These are phyloP conservation scores for Limanda limanda DNA, from an alignment of 2,113 vertebrate species.

Conservation along the genomic window DNA sequence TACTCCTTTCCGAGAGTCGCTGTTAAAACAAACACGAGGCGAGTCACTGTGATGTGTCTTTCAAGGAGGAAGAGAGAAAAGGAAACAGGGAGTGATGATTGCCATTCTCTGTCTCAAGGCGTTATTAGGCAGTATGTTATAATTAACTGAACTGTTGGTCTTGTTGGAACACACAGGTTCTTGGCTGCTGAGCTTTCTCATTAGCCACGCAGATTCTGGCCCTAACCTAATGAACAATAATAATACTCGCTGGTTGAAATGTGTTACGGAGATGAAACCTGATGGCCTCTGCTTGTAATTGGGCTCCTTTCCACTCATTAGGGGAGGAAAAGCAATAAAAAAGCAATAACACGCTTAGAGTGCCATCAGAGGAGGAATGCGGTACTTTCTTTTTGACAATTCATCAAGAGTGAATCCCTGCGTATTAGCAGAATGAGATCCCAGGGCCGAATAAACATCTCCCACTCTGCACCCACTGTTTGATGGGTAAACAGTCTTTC, in stretches of 20 bases:
- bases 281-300: conserved; percentile 71
- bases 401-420: conserved; percentile 69
- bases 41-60: conserved; percentile 45
- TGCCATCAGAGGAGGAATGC: conserved; percentile 68
- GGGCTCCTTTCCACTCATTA: conserved; percentile 73
- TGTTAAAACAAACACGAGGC: conserved; percentile 71
- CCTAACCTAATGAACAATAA: conserved; percentile 82
- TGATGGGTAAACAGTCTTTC: conserved; percentile 75
- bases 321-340: conserved; percentile 69
- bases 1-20: conserved; percentile 74
- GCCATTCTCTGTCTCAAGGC: conserved; percentile 62
- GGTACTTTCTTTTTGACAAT: conserved; percentile 69
- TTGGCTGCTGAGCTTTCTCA: conserved; percentile 74
- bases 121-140: conserved; percentile 76
- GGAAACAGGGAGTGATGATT: conserved; percentile 59
- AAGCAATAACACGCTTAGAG: conserved; percentile 69
- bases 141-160: conserved; percentile 78
- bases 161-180: conserved; percentile 66
- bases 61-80: conserved; percentile 3
- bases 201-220: conserved; percentile 71
- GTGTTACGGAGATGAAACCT: conserved; percentile 70
- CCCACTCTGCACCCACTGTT: conserved; percentile 61
- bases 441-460: conserved; percentile 70
- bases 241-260: conserved; percentile 70
- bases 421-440: conserved; percentile 69